phyloP scores from a whole-genome alignment of 2,113 vertebrate species.

The Microcebus lehilahytsara region DNA sequence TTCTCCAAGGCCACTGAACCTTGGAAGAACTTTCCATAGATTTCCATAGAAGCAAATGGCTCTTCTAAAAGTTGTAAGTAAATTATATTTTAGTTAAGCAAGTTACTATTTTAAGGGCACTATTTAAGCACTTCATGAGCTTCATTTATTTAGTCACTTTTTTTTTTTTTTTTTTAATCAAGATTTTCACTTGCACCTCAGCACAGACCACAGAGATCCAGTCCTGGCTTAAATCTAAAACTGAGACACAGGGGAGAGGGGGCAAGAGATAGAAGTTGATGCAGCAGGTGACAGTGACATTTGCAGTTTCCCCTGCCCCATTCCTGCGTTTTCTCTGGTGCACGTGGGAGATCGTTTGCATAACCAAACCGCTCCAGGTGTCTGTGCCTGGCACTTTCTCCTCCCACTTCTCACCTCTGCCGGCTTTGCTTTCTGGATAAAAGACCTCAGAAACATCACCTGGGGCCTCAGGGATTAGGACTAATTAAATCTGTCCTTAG shows the following conservation, averaged over 20 bases:
- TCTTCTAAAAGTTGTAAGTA: neutral
- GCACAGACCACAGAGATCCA: neutral
- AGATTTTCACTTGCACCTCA: neutral
- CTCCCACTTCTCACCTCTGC: neutral
- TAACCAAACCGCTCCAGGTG: too few relatives aligned
- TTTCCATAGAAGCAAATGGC: neutral
- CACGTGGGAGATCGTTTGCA: neutral
- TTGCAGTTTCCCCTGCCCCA: neutral
- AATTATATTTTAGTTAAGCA: neutral
- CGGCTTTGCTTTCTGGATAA: neutral
- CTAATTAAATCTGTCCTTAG: neutral
- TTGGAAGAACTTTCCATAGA: neutral
- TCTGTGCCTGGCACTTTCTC: neutral
- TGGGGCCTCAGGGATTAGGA: neutral
- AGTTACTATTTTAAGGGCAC: neutral
- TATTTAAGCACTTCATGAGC: neutral
- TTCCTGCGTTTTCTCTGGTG: neutral
- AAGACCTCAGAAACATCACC: neutral
- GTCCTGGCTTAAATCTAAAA: neutral
- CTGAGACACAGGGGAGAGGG: fast-evolving
- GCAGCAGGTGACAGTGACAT: neutral
- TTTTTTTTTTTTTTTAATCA: neutral
- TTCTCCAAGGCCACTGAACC: neutral
- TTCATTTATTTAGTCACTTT: neutral
- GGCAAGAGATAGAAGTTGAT: neutral